Evolutionary conservation across 2,113 vertebrate species (phyloP).

Genomic region (Calidris pygmaea): DNA sequence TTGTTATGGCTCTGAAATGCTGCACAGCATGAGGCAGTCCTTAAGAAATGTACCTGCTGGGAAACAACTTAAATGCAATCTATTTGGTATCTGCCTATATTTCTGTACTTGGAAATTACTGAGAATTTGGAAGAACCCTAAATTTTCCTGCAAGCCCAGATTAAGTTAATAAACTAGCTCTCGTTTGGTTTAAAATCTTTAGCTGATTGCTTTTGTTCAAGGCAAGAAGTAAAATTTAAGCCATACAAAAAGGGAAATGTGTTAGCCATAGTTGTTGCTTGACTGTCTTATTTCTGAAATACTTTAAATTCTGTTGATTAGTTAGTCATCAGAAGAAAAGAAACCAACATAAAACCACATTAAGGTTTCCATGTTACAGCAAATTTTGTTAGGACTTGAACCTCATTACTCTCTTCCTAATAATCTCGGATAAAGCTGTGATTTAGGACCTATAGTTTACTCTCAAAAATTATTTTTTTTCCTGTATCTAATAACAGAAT

Average conservation of each 20-base stretch:
- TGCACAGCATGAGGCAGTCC: background rate
- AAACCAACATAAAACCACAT: background rate
- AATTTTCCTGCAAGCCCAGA: background rate
- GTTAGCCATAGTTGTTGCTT: background rate
- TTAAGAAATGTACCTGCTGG: background rate
- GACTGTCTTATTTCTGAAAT: background rate
- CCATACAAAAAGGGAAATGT: background rate
- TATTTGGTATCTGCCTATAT: background rate
- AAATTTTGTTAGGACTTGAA: background rate
- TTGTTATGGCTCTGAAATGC: background rate
- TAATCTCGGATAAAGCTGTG: background rate
- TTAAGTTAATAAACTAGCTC: background rate
- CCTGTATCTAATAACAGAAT: background rate
- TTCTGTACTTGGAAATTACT: background rate
- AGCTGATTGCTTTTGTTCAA: background rate
- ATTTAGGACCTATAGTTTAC: background rate
- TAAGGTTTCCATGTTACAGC: background rate
- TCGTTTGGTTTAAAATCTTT: background rate
- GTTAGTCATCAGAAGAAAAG: background rate
- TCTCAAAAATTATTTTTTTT: background rate
- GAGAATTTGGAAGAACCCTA: background rate
- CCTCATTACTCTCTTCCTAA: background rate
- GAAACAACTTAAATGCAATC: background rate
- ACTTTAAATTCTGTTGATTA: background rate
- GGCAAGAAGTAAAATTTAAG: background rate